Percentiles rank a stretch among this genome's conserved stretches.
phyloP scores from a whole-genome alignment of 2,888 invertebrate species.

The Spilarctia lutea region DNA sequence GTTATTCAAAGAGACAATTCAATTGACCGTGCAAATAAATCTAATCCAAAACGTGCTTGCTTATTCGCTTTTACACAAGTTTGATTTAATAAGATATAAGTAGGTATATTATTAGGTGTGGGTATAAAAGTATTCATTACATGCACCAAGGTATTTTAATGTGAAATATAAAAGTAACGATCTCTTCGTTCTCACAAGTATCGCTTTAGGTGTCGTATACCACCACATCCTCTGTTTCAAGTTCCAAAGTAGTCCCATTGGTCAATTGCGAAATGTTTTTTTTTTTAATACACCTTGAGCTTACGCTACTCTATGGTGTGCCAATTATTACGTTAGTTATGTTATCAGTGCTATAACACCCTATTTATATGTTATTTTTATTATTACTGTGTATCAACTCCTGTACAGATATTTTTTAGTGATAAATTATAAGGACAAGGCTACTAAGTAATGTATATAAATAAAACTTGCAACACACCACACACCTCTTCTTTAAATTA shows the following conservation, averaged over 20 bases:
- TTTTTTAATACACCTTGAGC: not conserved
- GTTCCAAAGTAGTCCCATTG: slow-evolving; percentile 10
- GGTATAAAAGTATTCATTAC: not conserved
- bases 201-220: slow-evolving; percentile 18
- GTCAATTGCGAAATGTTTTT: not conserved
- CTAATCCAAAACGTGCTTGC: slow-evolving; percentile 29
- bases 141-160: not conserved
- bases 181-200: slow-evolving; percentile 18
- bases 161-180: slow-evolving; percentile 3
- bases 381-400: not conserved
- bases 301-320: not conserved
- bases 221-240: slow-evolving; percentile 23
- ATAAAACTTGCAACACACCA: not conserved
- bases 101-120: not conserved
- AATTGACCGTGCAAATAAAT: slow-evolving; percentile 32
- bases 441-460: not conserved
- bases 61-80: not conserved
- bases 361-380: not conserved
- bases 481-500: slow-evolving; percentile 8
- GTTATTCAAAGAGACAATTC: slow-evolving; percentile 37
- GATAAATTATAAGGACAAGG: not conserved
- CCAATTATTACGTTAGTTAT: not conserved
- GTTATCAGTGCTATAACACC: not conserved
- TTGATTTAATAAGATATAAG: not conserved
- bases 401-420: not conserved